Evolutionary conservation across 2,113 vertebrate species (phyloP), one percentile per base, ranked within the genome.

Genomic region (Eubucco bourcierii): DNA sequence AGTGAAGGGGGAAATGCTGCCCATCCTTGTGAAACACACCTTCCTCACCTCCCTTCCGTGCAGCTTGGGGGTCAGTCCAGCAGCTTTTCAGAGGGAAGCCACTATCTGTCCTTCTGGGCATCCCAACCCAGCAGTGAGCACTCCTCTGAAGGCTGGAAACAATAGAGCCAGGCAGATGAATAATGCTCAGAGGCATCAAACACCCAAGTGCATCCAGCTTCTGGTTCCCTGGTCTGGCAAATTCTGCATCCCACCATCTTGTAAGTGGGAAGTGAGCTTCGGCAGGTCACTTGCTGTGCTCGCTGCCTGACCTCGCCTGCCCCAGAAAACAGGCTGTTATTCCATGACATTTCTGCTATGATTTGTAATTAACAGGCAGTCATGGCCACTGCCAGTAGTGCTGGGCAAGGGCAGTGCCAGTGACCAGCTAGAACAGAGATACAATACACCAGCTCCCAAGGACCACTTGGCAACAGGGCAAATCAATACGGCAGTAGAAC

Each of bases 251-350:
- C 29, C 55, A 23, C 9, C 39, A 28, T 6, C 11, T 6, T 58
- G 21, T 47, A 67, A 1, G 4, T 27, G 23, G 19, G 67, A 90
- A 78, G 58, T 4, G 63, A 81, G 71, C 18, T 67, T 79, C 74
- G 70, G 63, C 29, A 71, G 34, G 41, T 39, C 78, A 24, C 50
- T 66, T 1, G 0, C 52, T 53, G 46, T 72, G 50, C 78, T 76
- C 0, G 0, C 47, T 64, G 50, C 55, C 47, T 84, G 83, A 77
- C 41, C 28, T 68, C 2, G 0, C 39, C 52, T 66, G 25, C 16
- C 46, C 12, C 44, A 91, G 70, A 50, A 74, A 86, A 93, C 0
- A 1, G 34, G 23, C 34, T 87, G 41, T 29, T 65, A 39, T 61
- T 75, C 70, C 84, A 60, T 63, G 27, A 31, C 7, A 28, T 47